Base-by-base conservation (phyloP, 2,888 invertebrate species). In the Lasius fuliginosus region DNA sequence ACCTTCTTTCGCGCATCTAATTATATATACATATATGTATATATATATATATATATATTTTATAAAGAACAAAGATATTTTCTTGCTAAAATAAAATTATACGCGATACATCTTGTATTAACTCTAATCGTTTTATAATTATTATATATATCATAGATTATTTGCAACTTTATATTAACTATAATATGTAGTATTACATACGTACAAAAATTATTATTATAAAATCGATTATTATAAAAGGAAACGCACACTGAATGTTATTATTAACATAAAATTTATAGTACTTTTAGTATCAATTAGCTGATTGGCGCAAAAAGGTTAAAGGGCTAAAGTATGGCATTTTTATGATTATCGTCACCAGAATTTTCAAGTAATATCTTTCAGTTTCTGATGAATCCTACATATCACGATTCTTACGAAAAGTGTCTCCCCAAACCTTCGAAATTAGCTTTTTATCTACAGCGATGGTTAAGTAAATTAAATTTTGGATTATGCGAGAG, bases 321-420 rank as follows among this genome's bases (percentile, higher is more conserved):
- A 27, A 33, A 33, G 12, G 23, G n/a, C 5, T 33, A 18, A 60
- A 60, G 60, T 27, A 40, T 12, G 12, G 53, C 9, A n/a, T 69
- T 56, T 68, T 9, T 65, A 53, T 49, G 46, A 64, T 23, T 23
- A 23, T 64, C 9, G 11, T 65, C 62, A 83, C 65, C 42, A 64
- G 9, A 23, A 30, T 49, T 76, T 64, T 60, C 58, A 77, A 88
- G 90, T 86, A 89, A 86, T 86, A 85, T 49, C 49, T 67, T 46
- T 77, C 33, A 68, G 82, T 71, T 90, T 89, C 82, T 68, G 62
- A 69, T 60, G n/a, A 85, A 56, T 82, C 58, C 56, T 73, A 89
- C 88, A 87, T 90, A 90, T 90, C 89, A 90, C 46, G 62, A 82
- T 40, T 36, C 1, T 81, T 27, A 33, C 4, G n/a, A 42, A 30